Conservation (phyloP, 2,797 vertebrate genomes). For the Protonibea diacanthus region DNA sequence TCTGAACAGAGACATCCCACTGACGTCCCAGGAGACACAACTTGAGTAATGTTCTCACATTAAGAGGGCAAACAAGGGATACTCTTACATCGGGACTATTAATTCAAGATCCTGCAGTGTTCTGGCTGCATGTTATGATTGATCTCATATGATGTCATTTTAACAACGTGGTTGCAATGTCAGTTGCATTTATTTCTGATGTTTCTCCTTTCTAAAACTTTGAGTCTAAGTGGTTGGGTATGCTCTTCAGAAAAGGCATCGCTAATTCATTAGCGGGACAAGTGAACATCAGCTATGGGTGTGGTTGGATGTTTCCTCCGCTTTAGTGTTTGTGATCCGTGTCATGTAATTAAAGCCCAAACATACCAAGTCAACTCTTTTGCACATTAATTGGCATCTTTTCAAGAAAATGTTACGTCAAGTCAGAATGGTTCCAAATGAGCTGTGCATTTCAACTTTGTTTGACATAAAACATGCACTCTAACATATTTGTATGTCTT, state of each 20-base stretch:
- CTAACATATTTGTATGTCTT: conserved; percentile 81
- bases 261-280: conserved; percentile 39
- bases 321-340: conserved; percentile 77
- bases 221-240: background rate
- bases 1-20: conserved; percentile 60
- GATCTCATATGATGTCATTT: conserved; percentile 16
- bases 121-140: conserved; percentile 30
- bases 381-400: conserved; percentile 57
- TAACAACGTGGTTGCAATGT: background rate
- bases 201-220: background rate
- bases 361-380: conserved; percentile 65
- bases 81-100: conserved; percentile 46
- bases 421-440: conserved; percentile 76
- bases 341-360: conserved; percentile 81
- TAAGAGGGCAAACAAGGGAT: conserved; percentile 68
- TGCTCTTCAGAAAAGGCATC: background rate
- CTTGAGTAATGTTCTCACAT: conserved; percentile 76
- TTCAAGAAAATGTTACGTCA: conserved; percentile 62
- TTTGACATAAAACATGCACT: conserved; percentile 43
- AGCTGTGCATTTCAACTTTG: conserved; percentile 67
- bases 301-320: conserved; percentile 62
- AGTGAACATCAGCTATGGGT: conserved; percentile 54
- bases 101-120: conserved; percentile 38
- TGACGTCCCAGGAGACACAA: conserved; percentile 69
- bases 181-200: background rate